Percentiles rank a stretch among this genome's conserved stretches.
Evolutionary conservation across 2,888 invertebrate genomes (phyloP).

Genomic region (Chesias legatella): DNA sequence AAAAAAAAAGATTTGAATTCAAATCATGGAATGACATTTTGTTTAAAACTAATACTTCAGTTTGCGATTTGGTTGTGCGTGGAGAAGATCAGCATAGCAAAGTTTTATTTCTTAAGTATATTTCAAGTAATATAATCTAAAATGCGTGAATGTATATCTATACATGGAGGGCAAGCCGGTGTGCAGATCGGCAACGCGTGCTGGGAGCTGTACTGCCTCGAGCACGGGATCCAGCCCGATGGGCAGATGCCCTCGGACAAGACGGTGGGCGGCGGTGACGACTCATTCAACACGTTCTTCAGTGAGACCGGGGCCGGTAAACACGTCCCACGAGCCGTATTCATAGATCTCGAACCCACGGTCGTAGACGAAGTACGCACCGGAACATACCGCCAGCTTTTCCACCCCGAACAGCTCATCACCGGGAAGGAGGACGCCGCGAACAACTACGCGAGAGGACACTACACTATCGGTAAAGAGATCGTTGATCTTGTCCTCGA

Average conservation of each 20-base stretch:
- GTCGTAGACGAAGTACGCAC: conserved; percentile 96
- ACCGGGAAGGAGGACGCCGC: conserved; percentile 98
- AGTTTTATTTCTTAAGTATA: conserved; percentile 53
- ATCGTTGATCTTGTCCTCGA: conserved; percentile 94
- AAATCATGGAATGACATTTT: conserved; percentile 20
- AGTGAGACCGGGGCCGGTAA: conserved; percentile 97
- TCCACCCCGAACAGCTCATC: conserved; percentile 97
- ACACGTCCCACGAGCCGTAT: conserved; percentile 96
- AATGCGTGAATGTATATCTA: conserved; percentile 76
- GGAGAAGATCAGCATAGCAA: conserved; percentile 31
- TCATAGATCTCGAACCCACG: conserved; percentile 97
- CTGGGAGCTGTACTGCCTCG: conserved; percentile 91
- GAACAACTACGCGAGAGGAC: conserved; percentile 97
- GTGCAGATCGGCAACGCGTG: conserved; percentile 94
- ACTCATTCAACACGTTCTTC: conserved; percentile 96
- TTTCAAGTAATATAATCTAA: conserved; percentile 35
- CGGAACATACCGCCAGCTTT: conserved; percentile 96
- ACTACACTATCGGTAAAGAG: conserved; percentile 97
- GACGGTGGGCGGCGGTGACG: conserved; percentile 91
- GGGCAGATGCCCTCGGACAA: conserved; percentile 93
- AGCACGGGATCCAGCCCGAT: conserved; percentile 91
- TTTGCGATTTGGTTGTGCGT: conserved; percentile 37
- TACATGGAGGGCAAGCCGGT: conserved; percentile 79
- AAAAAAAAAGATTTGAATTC: conserved; percentile 12
- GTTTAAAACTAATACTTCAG: conserved; percentile 31